Evolutionary conservation across 1,140 invertebrate genomes (phyloP).

Genomic region (Polyergus mexicanus): DNA sequence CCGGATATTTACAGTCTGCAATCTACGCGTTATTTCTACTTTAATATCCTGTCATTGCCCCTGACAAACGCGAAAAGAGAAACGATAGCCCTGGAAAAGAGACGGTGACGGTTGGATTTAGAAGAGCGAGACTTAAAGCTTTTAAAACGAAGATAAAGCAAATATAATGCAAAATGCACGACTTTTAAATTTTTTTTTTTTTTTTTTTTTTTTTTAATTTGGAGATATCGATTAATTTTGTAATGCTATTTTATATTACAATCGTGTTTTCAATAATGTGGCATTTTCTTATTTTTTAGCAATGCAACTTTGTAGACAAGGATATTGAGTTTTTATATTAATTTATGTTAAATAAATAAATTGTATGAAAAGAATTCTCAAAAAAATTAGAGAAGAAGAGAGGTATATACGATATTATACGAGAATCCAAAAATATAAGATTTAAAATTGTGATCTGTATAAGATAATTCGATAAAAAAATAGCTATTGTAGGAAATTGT

Average conservation of each 20-base stretch:
- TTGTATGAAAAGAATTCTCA: background rate
- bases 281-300: background rate
- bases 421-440: background rate
- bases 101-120: background rate
- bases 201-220: too few species aligned
- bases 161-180: background rate
- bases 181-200: background rate
- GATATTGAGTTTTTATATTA: background rate
- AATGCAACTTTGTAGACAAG: background rate
- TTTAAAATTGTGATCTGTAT: background rate
- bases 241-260: background rate
- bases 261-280: background rate
- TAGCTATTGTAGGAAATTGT: background rate
- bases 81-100: conserved; percentile 57
- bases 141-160: conserved; percentile 39
- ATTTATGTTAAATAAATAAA: too few species aligned
- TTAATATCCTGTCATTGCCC: conserved; percentile 83
- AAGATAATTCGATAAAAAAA: background rate
- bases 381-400: background rate
- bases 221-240: background rate
- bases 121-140: conserved; percentile 54
- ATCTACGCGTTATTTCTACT: conserved; percentile 79
- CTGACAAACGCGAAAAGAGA: conserved; percentile 76
- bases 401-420: background rate
- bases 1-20: conserved; percentile 82